Evolutionary conservation across 2,797 vertebrate genomes (phyloP).

Genomic region (Stomatorhinus walkeri): DNA sequence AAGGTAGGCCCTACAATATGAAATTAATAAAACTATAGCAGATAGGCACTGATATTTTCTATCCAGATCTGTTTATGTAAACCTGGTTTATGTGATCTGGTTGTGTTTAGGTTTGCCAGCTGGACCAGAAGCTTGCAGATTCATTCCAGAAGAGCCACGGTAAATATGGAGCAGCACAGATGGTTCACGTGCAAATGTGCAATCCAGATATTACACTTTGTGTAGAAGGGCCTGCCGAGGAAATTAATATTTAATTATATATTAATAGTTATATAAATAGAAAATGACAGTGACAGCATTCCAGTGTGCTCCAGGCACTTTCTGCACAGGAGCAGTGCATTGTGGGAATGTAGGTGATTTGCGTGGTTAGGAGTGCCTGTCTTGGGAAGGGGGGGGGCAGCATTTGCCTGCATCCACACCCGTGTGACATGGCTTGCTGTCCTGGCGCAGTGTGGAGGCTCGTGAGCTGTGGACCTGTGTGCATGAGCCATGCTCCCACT

Average conservation of each 20-base stretch:
- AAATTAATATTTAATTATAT: conserved; percentile 1
- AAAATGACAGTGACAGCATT: not conserved
- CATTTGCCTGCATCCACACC: not conserved
- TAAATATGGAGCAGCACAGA: not conserved
- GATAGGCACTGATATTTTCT: not conserved
- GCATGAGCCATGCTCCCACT: not conserved
- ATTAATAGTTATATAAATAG: not conserved
- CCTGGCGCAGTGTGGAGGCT: not conserved
- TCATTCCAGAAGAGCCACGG: not conserved
- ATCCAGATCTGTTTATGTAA: not conserved
- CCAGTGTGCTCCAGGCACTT: not conserved
- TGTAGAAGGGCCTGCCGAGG: not conserved
- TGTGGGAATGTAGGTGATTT: not conserved
- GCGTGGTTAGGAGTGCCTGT: not conserved
- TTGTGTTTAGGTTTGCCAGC: not conserved
- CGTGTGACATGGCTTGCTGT: not conserved
- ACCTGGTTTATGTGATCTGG: not conserved
- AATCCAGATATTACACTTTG: not conserved
- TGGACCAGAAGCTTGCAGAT: not conserved
- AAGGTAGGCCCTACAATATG: not conserved
- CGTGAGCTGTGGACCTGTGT: not conserved
- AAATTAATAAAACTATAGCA: not conserved
- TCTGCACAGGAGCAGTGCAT: not conserved
- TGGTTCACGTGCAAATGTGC: not conserved
- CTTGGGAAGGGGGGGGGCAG: not conserved